Conservation (phyloP, 2,113 vertebrate species). For the Spermophilus dauricus region DNA sequence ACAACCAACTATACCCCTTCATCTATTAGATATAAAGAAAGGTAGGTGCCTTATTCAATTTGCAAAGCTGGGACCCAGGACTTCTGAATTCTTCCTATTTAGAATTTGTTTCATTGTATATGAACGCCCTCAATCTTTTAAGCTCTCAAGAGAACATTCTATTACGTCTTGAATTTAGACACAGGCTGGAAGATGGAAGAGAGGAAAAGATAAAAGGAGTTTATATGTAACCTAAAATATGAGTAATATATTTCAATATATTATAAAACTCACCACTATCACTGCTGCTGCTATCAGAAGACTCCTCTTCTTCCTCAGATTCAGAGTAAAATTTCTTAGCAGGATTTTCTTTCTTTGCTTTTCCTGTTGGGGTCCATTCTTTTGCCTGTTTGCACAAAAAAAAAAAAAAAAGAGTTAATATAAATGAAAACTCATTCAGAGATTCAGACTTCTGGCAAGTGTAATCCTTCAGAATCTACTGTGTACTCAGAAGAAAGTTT, state of each 20-base stretch:
- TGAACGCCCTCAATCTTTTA: not conserved
- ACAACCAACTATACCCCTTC: not conserved
- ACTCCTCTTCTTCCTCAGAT: conserved; percentile 91
- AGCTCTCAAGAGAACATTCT: not conserved
- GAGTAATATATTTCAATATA: not conserved
- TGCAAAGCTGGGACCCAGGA: not conserved
- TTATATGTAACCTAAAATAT: not conserved
- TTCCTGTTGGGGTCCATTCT: conserved; percentile 90
- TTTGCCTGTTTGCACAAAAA: conserved; percentile 88
- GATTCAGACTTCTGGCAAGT: not conserved
- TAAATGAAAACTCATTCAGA: conserved; percentile 37
- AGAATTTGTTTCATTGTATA: not conserved
- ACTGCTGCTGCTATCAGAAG: conserved; percentile 86
- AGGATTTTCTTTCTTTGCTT: conserved; percentile 91
- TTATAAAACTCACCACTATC: conserved; percentile 83
- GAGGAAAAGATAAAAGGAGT: not conserved
- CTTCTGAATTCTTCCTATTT: not conserved
- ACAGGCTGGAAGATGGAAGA: not conserved
- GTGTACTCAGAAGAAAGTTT: not conserved
- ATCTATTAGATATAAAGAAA: not conserved
- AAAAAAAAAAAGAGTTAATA: conserved; percentile 51
- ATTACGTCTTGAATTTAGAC: not conserved
- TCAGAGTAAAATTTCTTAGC: conserved; percentile 96
- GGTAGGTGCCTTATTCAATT: not conserved
- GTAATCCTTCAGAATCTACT: conserved; percentile 7